Conservation (phyloP, 2,113 vertebrate species). For the Chitala chitala region DNA sequence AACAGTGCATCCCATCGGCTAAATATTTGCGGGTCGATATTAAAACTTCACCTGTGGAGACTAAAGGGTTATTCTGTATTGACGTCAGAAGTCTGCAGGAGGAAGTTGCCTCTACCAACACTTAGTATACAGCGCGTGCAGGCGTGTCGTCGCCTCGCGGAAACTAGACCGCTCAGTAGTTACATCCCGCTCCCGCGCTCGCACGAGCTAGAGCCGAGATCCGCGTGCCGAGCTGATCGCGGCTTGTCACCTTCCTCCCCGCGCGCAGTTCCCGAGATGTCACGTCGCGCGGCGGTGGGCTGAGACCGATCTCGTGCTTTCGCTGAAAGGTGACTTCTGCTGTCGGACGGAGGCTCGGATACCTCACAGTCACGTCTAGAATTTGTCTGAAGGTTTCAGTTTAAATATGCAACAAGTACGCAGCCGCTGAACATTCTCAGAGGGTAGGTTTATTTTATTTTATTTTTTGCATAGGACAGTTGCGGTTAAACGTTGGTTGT, state of each 20-base stretch:
- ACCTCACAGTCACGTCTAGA: neutral
- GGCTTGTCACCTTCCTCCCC: too few relatives aligned
- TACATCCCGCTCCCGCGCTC: neutral
- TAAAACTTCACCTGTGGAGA: neutral
- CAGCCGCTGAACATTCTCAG: neutral
- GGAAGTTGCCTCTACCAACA: constrained; percentile 1
- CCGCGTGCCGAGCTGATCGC: too few relatives aligned
- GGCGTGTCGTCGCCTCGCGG: neutral
- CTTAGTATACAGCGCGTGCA: neutral
- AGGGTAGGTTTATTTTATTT: constrained; percentile 8
- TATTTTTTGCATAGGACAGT: too few relatives aligned
- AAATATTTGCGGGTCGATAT: neutral
- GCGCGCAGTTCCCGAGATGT: too few relatives aligned
- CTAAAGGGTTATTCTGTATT: constrained; percentile 19
- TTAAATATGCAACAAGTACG: constrained; percentile 10
- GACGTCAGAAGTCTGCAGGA: constrained; percentile 20
- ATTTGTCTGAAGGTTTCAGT: neutral
- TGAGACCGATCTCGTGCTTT: neutral
- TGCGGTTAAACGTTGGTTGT: too few relatives aligned
- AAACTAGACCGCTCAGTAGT: too few relatives aligned
- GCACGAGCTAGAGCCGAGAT: neutral
- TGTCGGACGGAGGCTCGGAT: neutral
- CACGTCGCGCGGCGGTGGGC: neutral
- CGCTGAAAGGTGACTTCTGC: constrained; percentile 9
- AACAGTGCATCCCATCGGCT: neutral